Evolutionary conservation across 2,888 invertebrate species (phyloP).

Genomic region (Slavum lentiscoides): DNA sequence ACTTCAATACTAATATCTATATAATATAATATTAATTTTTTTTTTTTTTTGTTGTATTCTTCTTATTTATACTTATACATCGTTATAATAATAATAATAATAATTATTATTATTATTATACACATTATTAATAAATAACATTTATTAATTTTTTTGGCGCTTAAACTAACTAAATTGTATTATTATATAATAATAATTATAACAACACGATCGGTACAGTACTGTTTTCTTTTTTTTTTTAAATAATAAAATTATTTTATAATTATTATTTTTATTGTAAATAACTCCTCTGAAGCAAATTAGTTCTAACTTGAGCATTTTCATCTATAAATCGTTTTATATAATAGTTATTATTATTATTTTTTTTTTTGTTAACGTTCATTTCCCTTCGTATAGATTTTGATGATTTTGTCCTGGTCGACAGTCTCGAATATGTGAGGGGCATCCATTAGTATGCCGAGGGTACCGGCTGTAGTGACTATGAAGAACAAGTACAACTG

Average conservation of each 20-base stretch:
- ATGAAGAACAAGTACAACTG: constrained; percentile 95
- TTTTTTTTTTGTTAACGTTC: constrained; percentile 50
- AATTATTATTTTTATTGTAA: constrained; percentile 32
- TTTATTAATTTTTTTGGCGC: constrained; percentile 43
- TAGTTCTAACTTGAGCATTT: constrained; percentile 55
- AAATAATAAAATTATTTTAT: constrained; percentile 40
- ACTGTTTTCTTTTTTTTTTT: constrained; percentile 26
- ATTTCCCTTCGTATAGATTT: constrained; percentile 88
- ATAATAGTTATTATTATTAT: too few species aligned
- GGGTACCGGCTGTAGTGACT: constrained; percentile 92
- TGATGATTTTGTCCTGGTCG: constrained; percentile 93
- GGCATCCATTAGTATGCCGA: constrained; percentile 95
- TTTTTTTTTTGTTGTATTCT: constrained; percentile 43
- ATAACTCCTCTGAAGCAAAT: constrained; percentile 53
- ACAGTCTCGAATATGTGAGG: constrained; percentile 97
- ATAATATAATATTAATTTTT: constrained; percentile 33
- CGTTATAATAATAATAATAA: too few species aligned
- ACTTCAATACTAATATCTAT: constrained; percentile 42
- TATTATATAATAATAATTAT: constrained; percentile 28
- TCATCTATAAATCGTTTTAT: constrained; percentile 49
- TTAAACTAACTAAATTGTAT: constrained; percentile 49
- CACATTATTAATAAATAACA: constrained; percentile 50
- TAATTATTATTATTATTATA: too few species aligned
- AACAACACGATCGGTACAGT: constrained; percentile 44
- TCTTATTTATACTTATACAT: constrained; percentile 32